Evolutionary conservation across 2,888 invertebrate species (phyloP).

Genomic region (Netelia virgata): DNA sequence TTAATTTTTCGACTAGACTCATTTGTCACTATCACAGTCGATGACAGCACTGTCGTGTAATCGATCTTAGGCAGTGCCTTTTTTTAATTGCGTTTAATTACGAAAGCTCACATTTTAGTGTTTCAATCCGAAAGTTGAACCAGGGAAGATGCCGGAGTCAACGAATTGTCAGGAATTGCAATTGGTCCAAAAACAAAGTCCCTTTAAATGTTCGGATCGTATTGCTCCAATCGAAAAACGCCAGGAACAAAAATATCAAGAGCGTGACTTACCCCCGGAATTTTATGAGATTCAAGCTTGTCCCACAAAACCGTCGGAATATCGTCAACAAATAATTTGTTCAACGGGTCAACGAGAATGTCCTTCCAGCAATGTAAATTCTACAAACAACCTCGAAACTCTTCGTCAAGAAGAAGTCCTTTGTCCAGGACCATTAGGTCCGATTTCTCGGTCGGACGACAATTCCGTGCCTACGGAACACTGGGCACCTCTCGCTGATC

Average conservation of each 20-base stretch:
- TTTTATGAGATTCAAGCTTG: background rate
- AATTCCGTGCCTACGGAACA: conserved; percentile 77
- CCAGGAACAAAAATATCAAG: conserved; percentile 18
- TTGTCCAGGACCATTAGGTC: conserved; percentile 58
- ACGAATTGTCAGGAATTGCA: conserved; percentile 50
- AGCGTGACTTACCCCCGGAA: background rate
- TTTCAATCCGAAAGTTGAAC: background rate
- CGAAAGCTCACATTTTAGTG: background rate
- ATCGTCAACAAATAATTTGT: background rate
- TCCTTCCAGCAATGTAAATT: conserved; percentile 3
- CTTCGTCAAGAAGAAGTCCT: conserved; percentile 16
- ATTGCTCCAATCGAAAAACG: conserved; percentile 8
- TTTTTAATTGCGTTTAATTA: background rate
- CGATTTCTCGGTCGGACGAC: conserved; percentile 35
- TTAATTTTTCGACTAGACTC: background rate
- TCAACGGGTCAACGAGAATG: background rate
- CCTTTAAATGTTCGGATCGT: conserved; percentile 25
- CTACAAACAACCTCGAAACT: conserved; percentile 2
- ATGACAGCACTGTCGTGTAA: background rate
- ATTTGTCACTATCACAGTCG: conserved; percentile 2
- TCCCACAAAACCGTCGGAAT: background rate
- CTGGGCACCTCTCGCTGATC: conserved; percentile 89
- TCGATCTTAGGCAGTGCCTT: background rate
- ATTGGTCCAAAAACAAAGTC: conserved; percentile 22
- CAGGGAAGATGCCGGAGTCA: conserved; percentile 57